Evolutionary conservation across 2,113 vertebrate species (phyloP).

Genomic region (Carassius carassius): DNA sequence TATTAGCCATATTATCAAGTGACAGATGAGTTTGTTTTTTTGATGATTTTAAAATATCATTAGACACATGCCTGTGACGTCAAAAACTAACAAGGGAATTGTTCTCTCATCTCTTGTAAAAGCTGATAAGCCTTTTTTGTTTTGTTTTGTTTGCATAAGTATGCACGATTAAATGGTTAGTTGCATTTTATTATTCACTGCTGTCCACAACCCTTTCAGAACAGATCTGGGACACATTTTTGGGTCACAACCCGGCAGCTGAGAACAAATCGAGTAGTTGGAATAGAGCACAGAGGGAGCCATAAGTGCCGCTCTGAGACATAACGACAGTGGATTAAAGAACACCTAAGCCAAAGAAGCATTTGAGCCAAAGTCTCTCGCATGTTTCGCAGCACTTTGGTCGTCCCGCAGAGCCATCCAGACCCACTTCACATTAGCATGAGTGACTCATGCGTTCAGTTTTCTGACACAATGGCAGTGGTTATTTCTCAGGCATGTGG

Average conservation of each 20-base stretch:
- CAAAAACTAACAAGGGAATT: neutral
- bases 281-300: neutral
- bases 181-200: neutral
- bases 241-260: neutral
- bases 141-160: slow-evolving; percentile 11
- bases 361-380: neutral
- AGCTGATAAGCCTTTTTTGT: neutral
- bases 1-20: neutral
- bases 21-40: neutral
- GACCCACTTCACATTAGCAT: slow-evolving; percentile 1
- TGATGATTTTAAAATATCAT: neutral
- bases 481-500: slow-evolving; percentile 13
- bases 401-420: neutral
- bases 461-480: slow-evolving; percentile 21
- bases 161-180: neutral
- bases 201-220: slow-evolving; percentile 16
- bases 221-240: slow-evolving; percentile 4
- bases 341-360: neutral
- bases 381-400: slow-evolving; percentile 6
- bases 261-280: slow-evolving; percentile 1
- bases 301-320: slow-evolving; percentile 16
- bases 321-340: slow-evolving; percentile 14
- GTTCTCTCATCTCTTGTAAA: neutral
- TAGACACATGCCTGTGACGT: neutral
- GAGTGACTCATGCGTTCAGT: slow-evolving; percentile 22